A percentile compares a stretch with the other conserved stretches of the same genome.
Evolutionary conservation across 2,797 vertebrate species (phyloP).

Genomic region (Tinamus major): DNA sequence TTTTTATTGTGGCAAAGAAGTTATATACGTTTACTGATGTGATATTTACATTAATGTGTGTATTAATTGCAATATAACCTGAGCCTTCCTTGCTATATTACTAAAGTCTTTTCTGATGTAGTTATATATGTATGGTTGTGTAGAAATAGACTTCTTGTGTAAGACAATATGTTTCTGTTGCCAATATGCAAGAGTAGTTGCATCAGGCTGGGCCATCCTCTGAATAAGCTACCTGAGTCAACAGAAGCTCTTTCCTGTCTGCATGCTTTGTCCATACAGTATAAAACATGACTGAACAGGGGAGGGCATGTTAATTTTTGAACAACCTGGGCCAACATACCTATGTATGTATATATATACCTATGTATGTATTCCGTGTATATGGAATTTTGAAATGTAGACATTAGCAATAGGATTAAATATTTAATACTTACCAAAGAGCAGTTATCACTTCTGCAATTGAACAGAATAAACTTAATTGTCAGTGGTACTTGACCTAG

Average conservation of each 20-base stretch:
- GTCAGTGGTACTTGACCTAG: accelerated
- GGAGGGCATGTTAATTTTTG: not conserved
- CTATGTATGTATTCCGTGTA: no score
- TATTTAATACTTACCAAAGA: not conserved
- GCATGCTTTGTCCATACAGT: not conserved
- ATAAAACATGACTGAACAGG: not conserved
- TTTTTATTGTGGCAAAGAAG: not conserved
- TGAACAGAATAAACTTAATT: not conserved
- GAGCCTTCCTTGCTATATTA: not conserved
- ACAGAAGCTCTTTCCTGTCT: not conserved
- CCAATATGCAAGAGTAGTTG: not conserved
- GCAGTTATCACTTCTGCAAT: not conserved
- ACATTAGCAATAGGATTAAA: not conserved
- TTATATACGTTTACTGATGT: not conserved
- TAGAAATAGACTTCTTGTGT: not conserved
- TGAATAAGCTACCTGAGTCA: not conserved
- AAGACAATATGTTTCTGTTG: not conserved
- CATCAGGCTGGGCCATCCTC: not conserved
- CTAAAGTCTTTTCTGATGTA: not conserved
- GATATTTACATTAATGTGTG: not conserved
- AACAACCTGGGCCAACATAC: not conserved
- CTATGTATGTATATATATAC: no score
- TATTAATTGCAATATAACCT: not conserved
- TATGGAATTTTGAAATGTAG: not conserved
- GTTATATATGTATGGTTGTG: not conserved